A percentile compares a stretch with the other conserved stretches of the same genome.
phyloP scores from a whole-genome alignment of 2,113 vertebrate species.

The Salvelinus fontinalis region DNA sequence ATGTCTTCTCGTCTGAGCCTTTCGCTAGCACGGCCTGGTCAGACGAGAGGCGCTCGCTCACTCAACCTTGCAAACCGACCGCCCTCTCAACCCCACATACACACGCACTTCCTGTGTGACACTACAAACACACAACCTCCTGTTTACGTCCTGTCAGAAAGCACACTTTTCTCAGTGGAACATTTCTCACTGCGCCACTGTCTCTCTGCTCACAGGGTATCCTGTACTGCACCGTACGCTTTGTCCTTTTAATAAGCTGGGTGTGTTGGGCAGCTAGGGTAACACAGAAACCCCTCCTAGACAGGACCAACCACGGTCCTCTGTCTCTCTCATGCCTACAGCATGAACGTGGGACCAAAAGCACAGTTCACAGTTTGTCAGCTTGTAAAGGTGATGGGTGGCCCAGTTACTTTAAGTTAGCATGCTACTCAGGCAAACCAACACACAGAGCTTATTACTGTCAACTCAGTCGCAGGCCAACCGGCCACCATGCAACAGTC shows the following conservation, averaged over 20 bases:
- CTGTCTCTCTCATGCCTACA: slow-evolving; percentile 32
- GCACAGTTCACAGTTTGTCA: slow-evolving; percentile 63
- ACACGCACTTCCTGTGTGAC: not conserved
- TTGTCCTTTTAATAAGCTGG: not conserved
- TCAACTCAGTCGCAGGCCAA: not conserved
- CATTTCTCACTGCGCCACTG: slow-evolving; percentile 37
- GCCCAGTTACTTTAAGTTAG: not conserved
- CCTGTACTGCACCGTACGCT: slow-evolving; percentile 40
- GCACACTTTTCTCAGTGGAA: slow-evolving; percentile 57
- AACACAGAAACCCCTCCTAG: not conserved
- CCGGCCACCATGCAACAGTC: not conserved
- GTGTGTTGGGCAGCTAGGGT: not conserved
- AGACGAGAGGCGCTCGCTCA: slow-evolving; percentile 40
- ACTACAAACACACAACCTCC: slow-evolving; percentile 18
- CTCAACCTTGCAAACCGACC: not conserved
- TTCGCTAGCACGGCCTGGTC: slow-evolving; percentile 41
- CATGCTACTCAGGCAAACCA: slow-evolving; percentile 8
- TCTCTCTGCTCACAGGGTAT: slow-evolving; percentile 64
- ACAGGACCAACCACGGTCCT: slow-evolving; percentile 12
- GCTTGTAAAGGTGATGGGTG: slow-evolving; percentile 9
- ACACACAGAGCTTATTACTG: not conserved
- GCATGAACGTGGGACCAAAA: slow-evolving; percentile 48
- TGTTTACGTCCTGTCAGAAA: slow-evolving; percentile 56
- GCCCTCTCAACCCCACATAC: not conserved
- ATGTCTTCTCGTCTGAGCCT: slow-evolving; percentile 62